phyloP scores from a whole-genome alignment of 2,113 vertebrate species.

The Nanorana parkeri region DNA sequence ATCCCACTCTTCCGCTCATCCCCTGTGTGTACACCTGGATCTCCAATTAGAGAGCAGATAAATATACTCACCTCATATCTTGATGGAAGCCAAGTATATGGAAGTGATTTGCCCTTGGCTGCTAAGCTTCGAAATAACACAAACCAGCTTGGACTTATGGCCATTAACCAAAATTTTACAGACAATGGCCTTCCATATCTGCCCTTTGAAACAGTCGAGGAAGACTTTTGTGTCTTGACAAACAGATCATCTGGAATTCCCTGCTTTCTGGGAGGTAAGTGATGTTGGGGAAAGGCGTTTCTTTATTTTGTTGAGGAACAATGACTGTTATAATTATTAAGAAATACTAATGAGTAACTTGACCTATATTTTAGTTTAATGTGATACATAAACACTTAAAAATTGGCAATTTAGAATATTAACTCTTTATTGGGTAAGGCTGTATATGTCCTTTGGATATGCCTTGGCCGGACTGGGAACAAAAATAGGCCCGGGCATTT shows the following conservation, averaged over 20 bases:
- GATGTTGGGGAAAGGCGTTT: neutral
- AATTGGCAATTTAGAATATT: no score
- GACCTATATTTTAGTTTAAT: no score
- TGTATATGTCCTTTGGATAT: no score
- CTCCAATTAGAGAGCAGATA: constrained; percentile 82
- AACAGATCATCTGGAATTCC: constrained; percentile 59
- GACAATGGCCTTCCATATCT: constrained; percentile 76
- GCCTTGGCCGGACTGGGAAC: no score
- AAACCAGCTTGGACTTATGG: constrained; percentile 77
- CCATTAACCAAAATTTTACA: constrained; percentile 72
- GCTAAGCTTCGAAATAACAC: constrained; percentile 75
- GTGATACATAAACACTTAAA: no score
- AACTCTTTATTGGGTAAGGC: no score
- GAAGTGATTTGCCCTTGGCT: constrained; percentile 77
- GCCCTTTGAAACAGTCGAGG: constrained; percentile 70
- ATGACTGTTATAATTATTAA: no score
- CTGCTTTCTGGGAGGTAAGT: constrained; percentile 74
- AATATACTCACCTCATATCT: constrained; percentile 86
- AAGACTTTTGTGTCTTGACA: constrained; percentile 69
- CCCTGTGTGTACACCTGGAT: constrained; percentile 66
- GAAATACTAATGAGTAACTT: no score
- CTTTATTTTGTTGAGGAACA: no score
- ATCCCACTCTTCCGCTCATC: constrained; percentile 82
- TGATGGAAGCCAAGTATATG: constrained; percentile 87
- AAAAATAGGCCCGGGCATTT: no score